Base-by-base conservation (phyloP, 2,888 invertebrate genomes). In the Campoletis raptor region DNA sequence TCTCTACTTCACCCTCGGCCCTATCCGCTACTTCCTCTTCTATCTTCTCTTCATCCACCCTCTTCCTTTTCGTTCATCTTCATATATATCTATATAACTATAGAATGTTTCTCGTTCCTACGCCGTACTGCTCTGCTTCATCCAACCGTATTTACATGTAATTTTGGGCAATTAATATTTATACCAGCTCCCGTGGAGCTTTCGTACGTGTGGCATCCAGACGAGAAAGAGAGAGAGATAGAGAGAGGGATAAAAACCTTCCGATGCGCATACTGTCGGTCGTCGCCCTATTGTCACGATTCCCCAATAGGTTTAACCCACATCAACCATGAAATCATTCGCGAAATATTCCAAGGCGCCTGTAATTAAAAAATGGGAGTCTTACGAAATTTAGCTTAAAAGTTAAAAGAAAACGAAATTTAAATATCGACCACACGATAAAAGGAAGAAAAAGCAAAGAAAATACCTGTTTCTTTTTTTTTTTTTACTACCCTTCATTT, bases 81-180 rank as follows among this genome's bases (percentile, higher is more conserved):
- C 45, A 57, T 79, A 40, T 40, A 54, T 67, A 48, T 67, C 57
- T 79, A 37, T 37, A 37, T 45, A 64, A 61, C 45, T 42, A 40
- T 74, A 40, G 64, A 21, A 66, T 52, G 64, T 15, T 36, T 74
- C 52, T 21, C 67, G 57, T 82, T 76, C 30, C 57, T 67, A 42
- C 67, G 64, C 72, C 64, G 64, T 81, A 57, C 57, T 69, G 40
- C 64, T 45, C 80, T 57, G 85, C 86, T 87, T 90, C 90, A 88
- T 89, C 89, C 88, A 85, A 89, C 89, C 88, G 91, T 93, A 93
- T 93, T 93, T 93, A 93, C 93, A 93, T 93, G 92, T 92, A 91
- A 92, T 92, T 93, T 92, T 90, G 90, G 90, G 89, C 93, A 92
- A 93, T 93, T 94, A 93, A 94, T 94, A 93, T 94, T 93, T 93